Evolutionary conservation across 2,888 invertebrate species (phyloP).

Genomic region (Noctua pronuba): DNA sequence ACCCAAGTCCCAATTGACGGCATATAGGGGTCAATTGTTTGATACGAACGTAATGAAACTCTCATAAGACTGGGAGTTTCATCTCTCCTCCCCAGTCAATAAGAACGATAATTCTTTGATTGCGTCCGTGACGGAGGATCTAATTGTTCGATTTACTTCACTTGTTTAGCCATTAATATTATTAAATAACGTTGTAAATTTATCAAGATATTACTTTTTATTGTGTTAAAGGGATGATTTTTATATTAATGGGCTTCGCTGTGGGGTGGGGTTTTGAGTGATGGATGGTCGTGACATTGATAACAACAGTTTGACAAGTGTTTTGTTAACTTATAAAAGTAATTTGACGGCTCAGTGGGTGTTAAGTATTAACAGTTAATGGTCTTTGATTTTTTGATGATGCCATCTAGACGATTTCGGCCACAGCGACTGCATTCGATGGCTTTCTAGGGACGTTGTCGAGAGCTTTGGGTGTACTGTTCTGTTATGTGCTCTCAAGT

Average conservation of each 20-base stretch:
- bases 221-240: slow-evolving; percentile 56
- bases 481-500: no score
- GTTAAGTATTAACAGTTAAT: not conserved
- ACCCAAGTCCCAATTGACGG: slow-evolving; percentile 77
- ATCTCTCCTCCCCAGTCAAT: slow-evolving; percentile 15
- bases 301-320: slow-evolving; percentile 47
- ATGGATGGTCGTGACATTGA: slow-evolving; percentile 50
- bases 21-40: slow-evolving; percentile 83
- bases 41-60: slow-evolving; percentile 53
- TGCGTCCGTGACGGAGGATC: slow-evolving; percentile 28
- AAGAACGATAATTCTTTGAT: slow-evolving; percentile 39
- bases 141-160: slow-evolving; percentile 64
- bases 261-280: slow-evolving; percentile 35
- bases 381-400: no score
- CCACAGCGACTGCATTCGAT: no score
- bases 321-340: slow-evolving; percentile 43
- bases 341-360: slow-evolving; percentile 29
- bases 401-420: no score
- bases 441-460: no score
- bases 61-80: slow-evolving; percentile 8
- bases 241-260: slow-evolving; percentile 52
- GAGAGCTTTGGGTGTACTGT: no score
- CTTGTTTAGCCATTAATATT: slow-evolving; percentile 66
- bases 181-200: slow-evolving; percentile 63
- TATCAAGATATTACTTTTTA: slow-evolving; percentile 62